phyloP scores from a whole-genome alignment of 2,797 vertebrate species.

The Todus mexicanus region DNA sequence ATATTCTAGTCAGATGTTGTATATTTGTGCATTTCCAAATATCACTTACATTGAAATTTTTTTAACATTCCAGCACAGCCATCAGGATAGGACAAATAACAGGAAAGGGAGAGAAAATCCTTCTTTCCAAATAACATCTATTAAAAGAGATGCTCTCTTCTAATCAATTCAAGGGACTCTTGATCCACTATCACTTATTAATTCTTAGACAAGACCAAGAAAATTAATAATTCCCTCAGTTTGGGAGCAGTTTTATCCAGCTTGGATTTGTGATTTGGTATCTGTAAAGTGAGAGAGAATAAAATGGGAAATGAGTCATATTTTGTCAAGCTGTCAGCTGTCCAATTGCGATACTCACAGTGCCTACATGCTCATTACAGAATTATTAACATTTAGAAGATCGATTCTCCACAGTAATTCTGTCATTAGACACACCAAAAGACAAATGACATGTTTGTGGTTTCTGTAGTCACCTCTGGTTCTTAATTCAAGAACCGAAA shows the following conservation, averaged over 20 bases:
- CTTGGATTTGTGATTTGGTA: neutral
- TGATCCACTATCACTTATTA: neutral
- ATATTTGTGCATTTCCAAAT: neutral
- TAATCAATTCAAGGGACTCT: neutral
- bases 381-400: neutral
- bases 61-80: neutral
- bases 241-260: neutral
- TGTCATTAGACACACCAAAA: neutral
- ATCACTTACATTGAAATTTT: neutral
- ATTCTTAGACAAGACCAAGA: neutral
- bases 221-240: neutral
- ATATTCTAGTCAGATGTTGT: neutral
- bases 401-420: neutral
- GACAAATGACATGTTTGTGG: neutral
- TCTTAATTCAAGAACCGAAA: neutral
- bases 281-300: neutral
- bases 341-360: neutral
- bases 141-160: fast-evolving
- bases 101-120: neutral
- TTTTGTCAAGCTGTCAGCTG: neutral
- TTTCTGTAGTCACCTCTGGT: neutral
- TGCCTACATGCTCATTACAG: neutral
- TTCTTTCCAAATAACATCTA: neutral
- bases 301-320: neutral
- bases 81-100: neutral